Conservation (phyloP, 2,113 vertebrate genomes). For the Erythrocercus mccallii region DNA sequence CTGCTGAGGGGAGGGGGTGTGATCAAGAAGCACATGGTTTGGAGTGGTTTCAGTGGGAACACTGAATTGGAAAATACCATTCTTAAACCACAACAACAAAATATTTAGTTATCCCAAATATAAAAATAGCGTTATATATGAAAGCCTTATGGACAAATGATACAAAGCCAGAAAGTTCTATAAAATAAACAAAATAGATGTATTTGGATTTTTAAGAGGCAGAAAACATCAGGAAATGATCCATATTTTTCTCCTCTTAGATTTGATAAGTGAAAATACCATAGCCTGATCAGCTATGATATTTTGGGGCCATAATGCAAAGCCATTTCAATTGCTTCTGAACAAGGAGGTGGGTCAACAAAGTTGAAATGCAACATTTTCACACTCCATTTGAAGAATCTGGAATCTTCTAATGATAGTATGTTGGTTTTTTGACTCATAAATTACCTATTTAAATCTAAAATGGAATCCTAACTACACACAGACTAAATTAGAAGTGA, state of each 20-base stretch:
- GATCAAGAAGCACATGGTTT: background rate
- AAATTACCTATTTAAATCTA: background rate
- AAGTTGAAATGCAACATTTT: background rate
- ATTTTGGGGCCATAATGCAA: background rate
- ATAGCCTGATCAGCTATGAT: background rate
- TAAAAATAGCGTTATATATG: background rate
- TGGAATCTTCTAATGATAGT: background rate
- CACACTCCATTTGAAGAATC: background rate
- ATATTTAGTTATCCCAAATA: background rate
- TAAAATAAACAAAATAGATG: background rate
- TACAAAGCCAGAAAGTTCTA: background rate
- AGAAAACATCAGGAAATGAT: background rate
- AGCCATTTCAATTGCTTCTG: background rate
- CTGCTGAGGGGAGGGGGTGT: fast-evolving
- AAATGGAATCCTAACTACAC: background rate
- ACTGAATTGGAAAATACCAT: background rate
- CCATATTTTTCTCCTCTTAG: background rate
- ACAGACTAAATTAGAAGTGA: background rate
- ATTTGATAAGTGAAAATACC: background rate
- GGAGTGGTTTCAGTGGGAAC: background rate
- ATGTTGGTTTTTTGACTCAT: background rate
- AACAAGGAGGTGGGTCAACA: background rate
- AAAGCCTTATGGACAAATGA: background rate
- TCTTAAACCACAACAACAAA: background rate
- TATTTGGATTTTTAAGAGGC: background rate